Evolutionary conservation across 2,797 vertebrate genomes (phyloP).

Genomic region (Garrulus glandarius): DNA sequence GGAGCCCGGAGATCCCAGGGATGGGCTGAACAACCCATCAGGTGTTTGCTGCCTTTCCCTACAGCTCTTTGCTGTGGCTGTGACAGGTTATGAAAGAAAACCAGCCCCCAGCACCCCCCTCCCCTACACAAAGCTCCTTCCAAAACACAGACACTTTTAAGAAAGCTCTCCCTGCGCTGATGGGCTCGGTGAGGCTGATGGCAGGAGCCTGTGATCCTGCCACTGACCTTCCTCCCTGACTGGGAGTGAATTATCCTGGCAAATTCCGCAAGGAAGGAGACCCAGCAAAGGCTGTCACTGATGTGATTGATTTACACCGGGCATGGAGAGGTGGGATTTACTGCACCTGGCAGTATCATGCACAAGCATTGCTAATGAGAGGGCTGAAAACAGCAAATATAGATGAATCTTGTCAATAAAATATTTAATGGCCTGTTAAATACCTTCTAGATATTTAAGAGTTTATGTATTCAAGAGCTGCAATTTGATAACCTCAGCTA

Average conservation of each 20-base stretch:
- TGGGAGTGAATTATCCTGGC: not conserved
- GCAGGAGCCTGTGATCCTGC: not conserved
- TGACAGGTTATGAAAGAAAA: constrained; percentile 37
- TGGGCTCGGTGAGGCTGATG: not conserved
- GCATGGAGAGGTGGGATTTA: constrained; percentile 44
- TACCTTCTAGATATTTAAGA: constrained; percentile 25
- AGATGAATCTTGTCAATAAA: constrained; percentile 46
- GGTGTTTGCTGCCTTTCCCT: not conserved
- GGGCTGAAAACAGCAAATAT: constrained; percentile 4
- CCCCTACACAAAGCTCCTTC: not conserved
- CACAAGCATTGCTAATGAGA: constrained; percentile 41
- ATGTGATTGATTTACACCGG: not conserved
- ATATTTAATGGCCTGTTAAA: constrained; percentile 35
- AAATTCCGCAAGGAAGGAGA: not conserved
- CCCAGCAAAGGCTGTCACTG: not conserved
- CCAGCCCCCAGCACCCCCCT: not conserved
- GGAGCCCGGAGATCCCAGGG: not conserved
- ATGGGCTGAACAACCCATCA: not conserved
- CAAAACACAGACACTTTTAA: not conserved
- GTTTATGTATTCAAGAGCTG: constrained; percentile 11
- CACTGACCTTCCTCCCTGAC: not conserved
- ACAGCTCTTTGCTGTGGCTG: not conserved
- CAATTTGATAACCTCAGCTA: not conserved
- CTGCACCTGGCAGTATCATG: constrained; percentile 25
- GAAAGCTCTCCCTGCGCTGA: not conserved